Evolutionary conservation across 2,113 vertebrate genomes (phyloP).

Genomic region (Myrmophylax atrothorax): DNA sequence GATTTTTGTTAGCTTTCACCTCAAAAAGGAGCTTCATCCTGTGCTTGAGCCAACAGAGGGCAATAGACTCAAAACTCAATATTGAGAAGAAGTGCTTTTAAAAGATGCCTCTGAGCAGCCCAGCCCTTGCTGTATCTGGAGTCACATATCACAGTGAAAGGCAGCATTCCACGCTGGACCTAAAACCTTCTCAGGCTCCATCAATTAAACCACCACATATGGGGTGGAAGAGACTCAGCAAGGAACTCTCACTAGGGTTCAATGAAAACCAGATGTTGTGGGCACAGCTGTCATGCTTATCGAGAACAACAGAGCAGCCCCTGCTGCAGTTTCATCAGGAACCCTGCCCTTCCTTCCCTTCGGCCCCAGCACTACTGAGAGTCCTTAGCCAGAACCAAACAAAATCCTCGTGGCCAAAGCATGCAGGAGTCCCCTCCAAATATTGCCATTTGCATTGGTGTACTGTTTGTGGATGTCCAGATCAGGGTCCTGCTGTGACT

Average conservation of each 20-base stretch:
- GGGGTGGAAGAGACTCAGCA: constrained; percentile 61
- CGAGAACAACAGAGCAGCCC: constrained; percentile 35
- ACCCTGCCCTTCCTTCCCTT: constrained; percentile 37
- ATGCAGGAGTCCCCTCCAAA: not conserved
- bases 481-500: not conserved
- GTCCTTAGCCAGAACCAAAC: constrained; percentile 24
- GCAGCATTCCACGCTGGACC: constrained; percentile 9
- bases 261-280: constrained; percentile 61
- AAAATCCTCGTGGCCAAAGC: not conserved
- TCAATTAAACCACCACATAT: constrained; percentile 65
- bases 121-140: constrained; percentile 38
- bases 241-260: constrained; percentile 39
- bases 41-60: constrained; percentile 36
- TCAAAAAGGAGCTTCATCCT: not conserved
- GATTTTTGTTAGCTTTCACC: constrained; percentile 10
- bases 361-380: not conserved
- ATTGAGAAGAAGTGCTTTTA: constrained; percentile 23
- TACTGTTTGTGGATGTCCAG: not conserved
- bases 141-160: constrained; percentile 55
- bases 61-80: constrained; percentile 48
- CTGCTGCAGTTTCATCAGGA: constrained; percentile 31
- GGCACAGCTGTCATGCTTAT: constrained; percentile 47
- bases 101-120: constrained; percentile 3
- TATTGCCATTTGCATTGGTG: not conserved
- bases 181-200: constrained; percentile 62